Evolutionary conservation across 2,797 vertebrate species (phyloP), one percentile per base, ranked within the genome.

Genomic region (Varecia variegata): DNA sequence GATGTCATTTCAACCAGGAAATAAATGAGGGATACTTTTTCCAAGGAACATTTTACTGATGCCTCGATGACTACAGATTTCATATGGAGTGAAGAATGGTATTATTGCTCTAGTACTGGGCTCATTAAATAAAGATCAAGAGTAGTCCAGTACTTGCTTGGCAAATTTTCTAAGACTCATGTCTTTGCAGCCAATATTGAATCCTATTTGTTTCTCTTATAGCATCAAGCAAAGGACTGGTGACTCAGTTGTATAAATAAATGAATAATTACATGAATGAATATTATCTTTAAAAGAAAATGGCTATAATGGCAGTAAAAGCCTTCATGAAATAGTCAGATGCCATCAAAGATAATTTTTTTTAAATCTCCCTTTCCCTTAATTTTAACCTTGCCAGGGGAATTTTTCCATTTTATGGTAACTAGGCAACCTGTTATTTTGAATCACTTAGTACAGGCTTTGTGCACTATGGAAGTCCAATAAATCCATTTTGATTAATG

Each of bases 401-500:
- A 92, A 94, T 96, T 96, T 97, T 97, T 93, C 83, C 91, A 93
- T 97, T 97, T 97, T 92, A 84, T 93, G 95, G 97, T 97, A 97
- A 94, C 97, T 93, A 98, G 88, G 96, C 97, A 97, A 97, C 97
- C 91, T 96, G 62, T 95, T 97, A 97, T 95, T 97, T 97, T 94
- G 91, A 97, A 97, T 97, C 93, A 95, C 91, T 97, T 97, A 96
- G 95, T 81, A 62, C 71, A 92, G 79, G 56, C 87, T 97, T 97
- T 93, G 79, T 85, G 80, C 77, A 68, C 88, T 89, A 70, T 90
- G 95, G 94, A 74, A 94, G 89, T 84, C 91, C 86, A 91, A 96
- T 97, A 97, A 97, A 97, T 96, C 89, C 93, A 90, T 97, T 97
- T 97, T 97, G 88, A 97, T 97, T 97, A 97, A 98, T 98, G 95